Conservation (phyloP, 1,140 invertebrate species). For the Aphis craccivora region DNA sequence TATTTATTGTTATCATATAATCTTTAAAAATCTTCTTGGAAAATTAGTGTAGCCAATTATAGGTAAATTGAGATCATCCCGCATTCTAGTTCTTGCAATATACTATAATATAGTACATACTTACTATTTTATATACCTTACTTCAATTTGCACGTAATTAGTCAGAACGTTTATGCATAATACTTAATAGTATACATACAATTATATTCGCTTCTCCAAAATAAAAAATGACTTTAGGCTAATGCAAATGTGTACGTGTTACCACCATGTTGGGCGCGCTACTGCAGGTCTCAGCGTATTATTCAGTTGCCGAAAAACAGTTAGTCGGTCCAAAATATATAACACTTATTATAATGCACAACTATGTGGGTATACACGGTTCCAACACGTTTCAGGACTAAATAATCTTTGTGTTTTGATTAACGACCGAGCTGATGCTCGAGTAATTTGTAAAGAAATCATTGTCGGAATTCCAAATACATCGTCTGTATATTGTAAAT, state of each 20-base stretch:
- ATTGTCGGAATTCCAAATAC: not conserved
- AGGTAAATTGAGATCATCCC: not conserved
- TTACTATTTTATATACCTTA: not conserved
- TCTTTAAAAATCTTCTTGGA: not conserved
- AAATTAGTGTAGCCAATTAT: not conserved
- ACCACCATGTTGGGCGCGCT: not conserved
- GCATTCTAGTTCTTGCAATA: not conserved
- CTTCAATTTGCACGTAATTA: not conserved
- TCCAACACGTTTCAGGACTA: not conserved
- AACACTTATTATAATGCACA: not conserved
- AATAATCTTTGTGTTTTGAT: constrained; percentile 27
- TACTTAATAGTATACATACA: not conserved
- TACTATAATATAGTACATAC: not conserved
- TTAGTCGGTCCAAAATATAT: not conserved
- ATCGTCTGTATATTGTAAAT: not conserved
- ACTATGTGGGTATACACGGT: not conserved
- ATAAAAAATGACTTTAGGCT: not conserved
- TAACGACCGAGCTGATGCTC: constrained; percentile 6
- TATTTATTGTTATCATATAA: too few relatives aligned
- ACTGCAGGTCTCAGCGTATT: not conserved
- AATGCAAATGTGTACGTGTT: not conserved
- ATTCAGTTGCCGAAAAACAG: not conserved
- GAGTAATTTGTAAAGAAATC: constrained; percentile 35
- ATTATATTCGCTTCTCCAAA: not conserved
- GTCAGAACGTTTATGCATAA: not conserved